These are phyloP conservation scores for Unio delphinus DNA, from an alignment of 2,888 invertebrate genomes.

Conservation along the genomic window DNA sequence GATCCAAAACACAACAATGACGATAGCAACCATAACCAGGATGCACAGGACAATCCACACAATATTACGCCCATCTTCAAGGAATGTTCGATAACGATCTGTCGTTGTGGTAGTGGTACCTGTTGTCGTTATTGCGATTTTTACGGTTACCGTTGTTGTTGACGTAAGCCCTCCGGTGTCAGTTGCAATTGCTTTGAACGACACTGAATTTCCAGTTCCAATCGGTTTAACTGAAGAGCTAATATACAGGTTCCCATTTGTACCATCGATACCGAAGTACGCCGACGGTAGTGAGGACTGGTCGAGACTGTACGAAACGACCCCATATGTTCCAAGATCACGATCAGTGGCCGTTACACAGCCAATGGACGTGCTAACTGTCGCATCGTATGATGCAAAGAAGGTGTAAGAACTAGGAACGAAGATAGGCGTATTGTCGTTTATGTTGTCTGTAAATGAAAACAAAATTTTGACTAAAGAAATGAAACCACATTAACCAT, in stretches of 20 bases:
- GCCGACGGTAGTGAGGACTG: slow-evolving; percentile 14
- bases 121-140: slow-evolving; percentile 26
- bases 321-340: slow-evolving; percentile 22
- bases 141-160: not conserved
- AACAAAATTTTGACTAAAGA: not conserved
- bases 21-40: slow-evolving; percentile 3
- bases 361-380: slow-evolving; percentile 15
- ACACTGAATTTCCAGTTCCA: not conserved
- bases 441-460: slow-evolving; percentile 7
- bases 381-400: slow-evolving; percentile 21
- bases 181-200: slow-evolving; percentile 8
- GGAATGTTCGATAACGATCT: slow-evolving; percentile 24
- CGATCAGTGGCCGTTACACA: slow-evolving; percentile 26
- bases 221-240: not conserved
- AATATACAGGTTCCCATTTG: slow-evolving; percentile 5
- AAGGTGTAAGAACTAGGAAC: slow-evolving; percentile 25
- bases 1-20: slow-evolving; percentile 4
- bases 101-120: slow-evolving; percentile 26
- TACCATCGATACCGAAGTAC: slow-evolving; percentile 21
- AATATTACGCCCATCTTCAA: slow-evolving; percentile 28
- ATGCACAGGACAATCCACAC: slow-evolving; percentile 25
- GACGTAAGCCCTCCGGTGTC: slow-evolving; percentile 9
- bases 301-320: slow-evolving; percentile 17
- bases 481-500: too few species aligned
- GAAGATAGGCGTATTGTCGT: slow-evolving; percentile 43